phyloP scores from a whole-genome alignment of 2,113 vertebrate genomes.

The Atlantisia rogersi region DNA sequence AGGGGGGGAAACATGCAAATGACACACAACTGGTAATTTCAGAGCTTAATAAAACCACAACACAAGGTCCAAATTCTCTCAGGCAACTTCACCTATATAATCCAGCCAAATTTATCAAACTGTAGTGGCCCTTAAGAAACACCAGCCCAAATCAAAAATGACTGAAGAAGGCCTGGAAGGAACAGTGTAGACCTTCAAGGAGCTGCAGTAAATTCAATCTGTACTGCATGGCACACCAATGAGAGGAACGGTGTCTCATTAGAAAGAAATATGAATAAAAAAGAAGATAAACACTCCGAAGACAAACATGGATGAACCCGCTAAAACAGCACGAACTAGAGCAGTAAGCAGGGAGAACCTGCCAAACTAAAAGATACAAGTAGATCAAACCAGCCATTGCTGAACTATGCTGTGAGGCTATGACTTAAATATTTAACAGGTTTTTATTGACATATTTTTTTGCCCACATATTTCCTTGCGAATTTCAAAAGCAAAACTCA shows the following conservation, averaged over 20 bases:
- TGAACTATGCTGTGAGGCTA: slow-evolving; percentile 31
- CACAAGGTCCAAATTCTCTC: neutral
- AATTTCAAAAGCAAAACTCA: slow-evolving; percentile 52
- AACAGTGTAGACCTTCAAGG: neutral
- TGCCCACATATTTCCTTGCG: slow-evolving; percentile 36
- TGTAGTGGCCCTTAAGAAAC: neutral
- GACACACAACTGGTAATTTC: neutral
- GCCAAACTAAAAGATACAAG: slow-evolving; percentile 27
- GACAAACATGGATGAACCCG: neutral
- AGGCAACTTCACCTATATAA: neutral
- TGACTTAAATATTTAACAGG: slow-evolving; percentile 61
- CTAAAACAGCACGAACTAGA: neutral
- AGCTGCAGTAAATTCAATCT: neutral
- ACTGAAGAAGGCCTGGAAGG: neutral
- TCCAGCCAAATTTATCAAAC: neutral
- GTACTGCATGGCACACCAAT: neutral
- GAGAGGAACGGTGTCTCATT: slow-evolving; percentile 1
- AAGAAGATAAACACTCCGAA: slow-evolving; percentile 10
- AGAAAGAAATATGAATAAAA: slow-evolving; percentile 19
- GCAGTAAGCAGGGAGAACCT: neutral
- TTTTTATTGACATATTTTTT: slow-evolving; percentile 58
- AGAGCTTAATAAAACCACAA: neutral
- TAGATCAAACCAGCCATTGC: slow-evolving; percentile 47
- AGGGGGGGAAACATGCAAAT: neutral
- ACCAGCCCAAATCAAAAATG: neutral